phyloP scores from a whole-genome alignment of 2,113 vertebrate species.

The Herpailurus yagouaroundi region DNA sequence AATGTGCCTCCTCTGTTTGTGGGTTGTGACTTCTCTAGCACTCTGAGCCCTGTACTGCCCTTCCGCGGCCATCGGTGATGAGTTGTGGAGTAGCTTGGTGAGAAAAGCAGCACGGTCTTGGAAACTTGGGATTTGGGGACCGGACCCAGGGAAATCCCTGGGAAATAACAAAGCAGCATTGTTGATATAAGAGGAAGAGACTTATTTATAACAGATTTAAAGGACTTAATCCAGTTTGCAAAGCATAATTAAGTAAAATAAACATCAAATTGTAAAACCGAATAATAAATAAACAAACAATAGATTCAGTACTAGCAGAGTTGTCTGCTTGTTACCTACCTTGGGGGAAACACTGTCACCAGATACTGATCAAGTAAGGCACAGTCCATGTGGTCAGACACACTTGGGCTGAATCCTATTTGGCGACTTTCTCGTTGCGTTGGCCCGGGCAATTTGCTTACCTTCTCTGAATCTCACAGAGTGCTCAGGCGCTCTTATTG shows the following conservation, averaged over 20 bases:
- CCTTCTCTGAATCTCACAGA: not conserved
- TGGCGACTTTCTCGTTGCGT: not conserved
- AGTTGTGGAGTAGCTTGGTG: not conserved
- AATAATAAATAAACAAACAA: conserved; percentile 55
- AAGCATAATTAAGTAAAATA: conserved; percentile 73
- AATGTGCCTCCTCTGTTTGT: not conserved
- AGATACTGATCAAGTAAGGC: not conserved
- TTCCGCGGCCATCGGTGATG: not conserved
- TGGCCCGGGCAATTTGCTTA: not conserved
- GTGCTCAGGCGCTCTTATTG: not conserved
- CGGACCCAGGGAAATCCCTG: conserved; percentile 59
- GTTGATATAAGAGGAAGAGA: conserved; percentile 47
- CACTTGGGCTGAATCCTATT: not conserved
- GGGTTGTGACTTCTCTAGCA: not conserved
- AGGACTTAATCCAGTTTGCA: conserved; percentile 69
- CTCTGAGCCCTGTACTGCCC: not conserved
- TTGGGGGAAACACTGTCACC: not conserved
- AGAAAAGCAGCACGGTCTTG: not conserved
- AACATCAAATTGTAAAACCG: conserved; percentile 63
- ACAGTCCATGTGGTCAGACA: not conserved
- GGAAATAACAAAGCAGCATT: conserved; percentile 65
- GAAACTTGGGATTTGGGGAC: conserved; percentile 55
- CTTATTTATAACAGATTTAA: conserved; percentile 67
- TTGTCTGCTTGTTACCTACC: not conserved
- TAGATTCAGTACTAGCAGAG: not conserved